phyloP scores from a whole-genome alignment of 2,888 invertebrate genomes.

The Lutraria lutraria region DNA sequence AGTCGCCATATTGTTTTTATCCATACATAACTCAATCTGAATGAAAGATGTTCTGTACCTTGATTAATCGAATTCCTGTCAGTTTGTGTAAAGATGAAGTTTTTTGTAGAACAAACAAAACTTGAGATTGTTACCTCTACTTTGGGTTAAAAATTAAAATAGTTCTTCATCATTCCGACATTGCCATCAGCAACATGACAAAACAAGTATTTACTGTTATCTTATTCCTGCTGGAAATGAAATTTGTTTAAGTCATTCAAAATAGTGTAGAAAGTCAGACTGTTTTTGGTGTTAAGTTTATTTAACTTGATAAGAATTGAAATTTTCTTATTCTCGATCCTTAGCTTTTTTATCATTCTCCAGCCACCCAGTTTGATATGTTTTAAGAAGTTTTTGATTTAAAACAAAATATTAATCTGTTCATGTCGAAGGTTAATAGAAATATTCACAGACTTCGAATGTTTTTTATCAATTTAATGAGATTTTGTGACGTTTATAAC shows the following conservation, averaged over 20 bases:
- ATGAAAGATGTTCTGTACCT: background rate
- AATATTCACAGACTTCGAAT: conserved; percentile 24
- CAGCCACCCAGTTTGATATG: conserved; percentile 26
- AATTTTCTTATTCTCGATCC: conserved; percentile 30
- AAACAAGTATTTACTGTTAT: conserved; percentile 60
- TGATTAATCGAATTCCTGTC: conserved; percentile 11
- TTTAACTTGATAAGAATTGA: conserved; percentile 35
- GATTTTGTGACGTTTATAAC: background rate
- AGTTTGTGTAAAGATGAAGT: conserved; percentile 18
- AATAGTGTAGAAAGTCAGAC: conserved; percentile 49
- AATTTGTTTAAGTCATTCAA: conserved; percentile 41
- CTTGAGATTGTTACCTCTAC: background rate
- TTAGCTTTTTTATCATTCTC: conserved; percentile 13
- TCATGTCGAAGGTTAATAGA: conserved; percentile 40
- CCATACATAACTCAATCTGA: background rate
- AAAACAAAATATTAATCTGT: conserved; percentile 34
- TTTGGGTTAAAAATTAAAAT: conserved; percentile 16
- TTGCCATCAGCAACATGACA: conserved; percentile 23
- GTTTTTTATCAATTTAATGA: conserved; percentile 21
- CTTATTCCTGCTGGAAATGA: conserved; percentile 52
- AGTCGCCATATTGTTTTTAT: background rate
- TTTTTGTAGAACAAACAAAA: conserved; percentile 16
- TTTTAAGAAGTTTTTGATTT: conserved; percentile 28
- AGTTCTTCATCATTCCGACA: conserved; percentile 18
- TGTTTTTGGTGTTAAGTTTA: conserved; percentile 47